These are phyloP conservation scores for Cynocephalus volans DNA, from an alignment of 2,113 vertebrate genomes.

Conservation along the genomic window DNA sequence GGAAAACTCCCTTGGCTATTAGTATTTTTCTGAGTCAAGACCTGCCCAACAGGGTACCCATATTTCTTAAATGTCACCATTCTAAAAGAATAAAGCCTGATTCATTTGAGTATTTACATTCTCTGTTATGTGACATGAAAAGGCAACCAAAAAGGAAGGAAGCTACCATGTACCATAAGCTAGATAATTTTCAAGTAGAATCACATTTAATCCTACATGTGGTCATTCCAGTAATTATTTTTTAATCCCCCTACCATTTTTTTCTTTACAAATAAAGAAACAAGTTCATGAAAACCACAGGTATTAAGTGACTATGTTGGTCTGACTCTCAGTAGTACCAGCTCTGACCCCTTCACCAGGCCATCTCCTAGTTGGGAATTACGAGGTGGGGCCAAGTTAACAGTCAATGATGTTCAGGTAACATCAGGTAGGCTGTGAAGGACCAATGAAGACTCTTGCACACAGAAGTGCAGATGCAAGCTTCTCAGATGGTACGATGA, in stretches of 20 bases:
- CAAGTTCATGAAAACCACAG: background rate
- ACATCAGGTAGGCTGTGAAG: rapidly evolving
- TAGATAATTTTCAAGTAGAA: background rate
- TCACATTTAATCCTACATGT: background rate
- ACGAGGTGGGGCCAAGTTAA: background rate
- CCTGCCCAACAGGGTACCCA: background rate
- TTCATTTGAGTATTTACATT: background rate
- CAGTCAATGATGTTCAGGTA: background rate
- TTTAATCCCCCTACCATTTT: too few relatives aligned
- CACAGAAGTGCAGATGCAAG: background rate
- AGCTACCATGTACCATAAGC: background rate
- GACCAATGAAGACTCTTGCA: too few relatives aligned
- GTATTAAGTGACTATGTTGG: background rate
- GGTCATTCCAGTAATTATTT: background rate
- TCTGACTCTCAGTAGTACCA: background rate
- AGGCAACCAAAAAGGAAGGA: background rate
- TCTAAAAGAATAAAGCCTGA: background rate
- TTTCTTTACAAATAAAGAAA: too few relatives aligned
- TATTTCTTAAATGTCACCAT: background rate
- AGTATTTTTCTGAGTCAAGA: background rate
- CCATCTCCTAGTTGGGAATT: background rate
- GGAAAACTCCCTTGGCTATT: background rate
- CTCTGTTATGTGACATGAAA: background rate
- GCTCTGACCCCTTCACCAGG: background rate
- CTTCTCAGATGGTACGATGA: background rate